Conservation (phyloP, 2,113 vertebrate genomes). For the Paraplagusia blochii region DNA sequence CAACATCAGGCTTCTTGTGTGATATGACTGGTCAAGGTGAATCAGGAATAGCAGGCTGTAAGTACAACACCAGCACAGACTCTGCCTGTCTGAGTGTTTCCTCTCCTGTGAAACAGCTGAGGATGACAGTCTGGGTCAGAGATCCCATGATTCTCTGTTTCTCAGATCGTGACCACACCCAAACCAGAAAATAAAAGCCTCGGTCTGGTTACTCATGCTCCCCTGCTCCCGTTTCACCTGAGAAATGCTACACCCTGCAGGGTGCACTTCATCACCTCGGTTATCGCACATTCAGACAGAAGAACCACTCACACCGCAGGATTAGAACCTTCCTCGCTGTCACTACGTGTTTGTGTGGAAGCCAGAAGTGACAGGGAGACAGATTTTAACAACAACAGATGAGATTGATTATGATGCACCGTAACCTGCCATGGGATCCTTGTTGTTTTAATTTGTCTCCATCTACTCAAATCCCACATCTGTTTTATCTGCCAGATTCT, state of each 20-base stretch:
- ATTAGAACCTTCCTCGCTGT: constrained; percentile 22
- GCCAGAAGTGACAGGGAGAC: not conserved
- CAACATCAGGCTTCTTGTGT: constrained; percentile 22
- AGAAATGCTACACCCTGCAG: constrained; percentile 66
- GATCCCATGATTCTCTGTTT: constrained; percentile 66
- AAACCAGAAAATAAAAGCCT: constrained; percentile 66
- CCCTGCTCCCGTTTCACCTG: constrained; percentile 61
- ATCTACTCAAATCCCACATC: not conserved
- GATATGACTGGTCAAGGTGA: constrained; percentile 46
- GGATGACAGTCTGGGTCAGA: constrained; percentile 67
- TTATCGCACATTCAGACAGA: constrained; percentile 36
- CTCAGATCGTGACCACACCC: constrained; percentile 57
- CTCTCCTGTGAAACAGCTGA: constrained; percentile 60
- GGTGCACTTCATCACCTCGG: constrained; percentile 53
- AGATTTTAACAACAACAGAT: constrained; percentile 1
- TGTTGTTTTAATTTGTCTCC: not conserved
- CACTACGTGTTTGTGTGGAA: constrained; percentile 7
- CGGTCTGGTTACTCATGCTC: constrained; percentile 59
- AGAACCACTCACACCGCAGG: constrained; percentile 25
- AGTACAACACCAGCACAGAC: constrained; percentile 31
- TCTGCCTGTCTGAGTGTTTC: constrained; percentile 29
- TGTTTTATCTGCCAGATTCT: constrained; percentile 4
- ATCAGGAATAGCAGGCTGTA: constrained; percentile 41
- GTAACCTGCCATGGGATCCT: not conserved
- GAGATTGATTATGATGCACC: constrained; percentile 21